Percentiles rank a stretch among this genome's conserved stretches.
Conservation (phyloP, 2,888 invertebrate species). For the Pherbina coryleti region DNA sequence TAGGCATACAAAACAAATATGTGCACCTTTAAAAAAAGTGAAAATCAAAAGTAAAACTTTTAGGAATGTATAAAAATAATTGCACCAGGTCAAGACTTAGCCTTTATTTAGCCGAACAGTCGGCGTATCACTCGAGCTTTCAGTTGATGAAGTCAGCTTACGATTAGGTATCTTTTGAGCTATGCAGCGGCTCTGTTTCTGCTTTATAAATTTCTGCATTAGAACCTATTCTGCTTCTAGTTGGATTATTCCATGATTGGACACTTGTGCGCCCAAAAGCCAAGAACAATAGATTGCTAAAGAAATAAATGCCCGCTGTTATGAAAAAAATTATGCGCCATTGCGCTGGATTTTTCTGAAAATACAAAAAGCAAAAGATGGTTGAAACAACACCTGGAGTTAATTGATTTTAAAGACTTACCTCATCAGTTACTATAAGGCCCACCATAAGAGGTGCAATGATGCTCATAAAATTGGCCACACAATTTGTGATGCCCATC, state of each 20-base stretch:
- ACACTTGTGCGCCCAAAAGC: slow-evolving; percentile 71
- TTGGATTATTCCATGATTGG: slow-evolving; percentile 73
- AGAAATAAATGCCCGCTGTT: slow-evolving; percentile 70
- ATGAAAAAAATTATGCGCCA: slow-evolving; percentile 73
- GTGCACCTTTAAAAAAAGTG: too few species aligned
- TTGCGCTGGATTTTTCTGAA: slow-evolving; percentile 47
- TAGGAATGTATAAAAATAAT: neutral
- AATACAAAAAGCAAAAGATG: neutral
- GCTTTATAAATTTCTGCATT: neutral
- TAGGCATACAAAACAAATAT: too few species aligned
- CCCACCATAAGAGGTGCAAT: slow-evolving; percentile 75
- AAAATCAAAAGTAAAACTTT: too few species aligned
- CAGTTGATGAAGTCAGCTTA: too few species aligned
- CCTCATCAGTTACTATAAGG: slow-evolving; percentile 73
- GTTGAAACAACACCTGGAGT: neutral
- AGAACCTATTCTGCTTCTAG: neutral
- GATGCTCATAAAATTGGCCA: slow-evolving; percentile 76
- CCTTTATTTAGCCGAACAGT: neutral
- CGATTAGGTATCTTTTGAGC: neutral
- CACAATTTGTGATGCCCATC: slow-evolving; percentile 79
- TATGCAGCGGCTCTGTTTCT: neutral
- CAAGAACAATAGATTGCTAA: slow-evolving; percentile 71
- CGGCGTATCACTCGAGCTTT: too few species aligned
- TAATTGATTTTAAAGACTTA: slow-evolving; percentile 57
- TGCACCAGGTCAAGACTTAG: neutral